Conservation (phyloP, 2,888 invertebrate species). For the Drosophila leonis region DNA sequence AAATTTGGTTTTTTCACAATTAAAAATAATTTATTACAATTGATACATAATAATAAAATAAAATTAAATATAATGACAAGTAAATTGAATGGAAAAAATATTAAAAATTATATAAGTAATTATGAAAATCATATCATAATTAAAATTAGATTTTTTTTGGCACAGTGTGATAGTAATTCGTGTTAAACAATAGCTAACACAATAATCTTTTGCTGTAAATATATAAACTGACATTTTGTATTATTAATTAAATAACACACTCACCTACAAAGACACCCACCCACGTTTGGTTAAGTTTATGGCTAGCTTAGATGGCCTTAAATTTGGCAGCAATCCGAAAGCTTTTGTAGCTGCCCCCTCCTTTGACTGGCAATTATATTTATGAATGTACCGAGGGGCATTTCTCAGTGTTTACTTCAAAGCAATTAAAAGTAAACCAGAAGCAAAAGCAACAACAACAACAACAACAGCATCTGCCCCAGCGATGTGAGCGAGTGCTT, state of each 20-base stretch:
- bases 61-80: background rate
- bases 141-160: background rate
- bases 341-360: background rate
- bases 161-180: constrained; percentile 7
- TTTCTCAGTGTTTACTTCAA: constrained; percentile 73
- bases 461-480: constrained; percentile 27
- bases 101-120: background rate
- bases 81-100: background rate
- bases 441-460: constrained; percentile 16
- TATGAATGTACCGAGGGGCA: constrained; percentile 74
- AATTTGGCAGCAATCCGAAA: constrained; percentile 49
- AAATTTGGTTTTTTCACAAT: background rate
- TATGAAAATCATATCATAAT: background rate
- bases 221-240: constrained; percentile 52
- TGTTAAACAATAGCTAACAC: constrained; percentile 6
- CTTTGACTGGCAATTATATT: constrained; percentile 74
- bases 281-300: constrained; percentile 4
- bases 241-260: constrained; percentile 44
- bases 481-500: constrained; percentile 52
- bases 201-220: constrained; percentile 43
- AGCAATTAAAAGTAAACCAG: constrained; percentile 74
- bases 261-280: constrained; percentile 8
- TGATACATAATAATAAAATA: background rate
- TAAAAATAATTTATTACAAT: background rate
- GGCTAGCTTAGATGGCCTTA: constrained; percentile 21